phyloP scores from a whole-genome alignment of 2,113 vertebrate genomes.

The Struthio camelus region DNA sequence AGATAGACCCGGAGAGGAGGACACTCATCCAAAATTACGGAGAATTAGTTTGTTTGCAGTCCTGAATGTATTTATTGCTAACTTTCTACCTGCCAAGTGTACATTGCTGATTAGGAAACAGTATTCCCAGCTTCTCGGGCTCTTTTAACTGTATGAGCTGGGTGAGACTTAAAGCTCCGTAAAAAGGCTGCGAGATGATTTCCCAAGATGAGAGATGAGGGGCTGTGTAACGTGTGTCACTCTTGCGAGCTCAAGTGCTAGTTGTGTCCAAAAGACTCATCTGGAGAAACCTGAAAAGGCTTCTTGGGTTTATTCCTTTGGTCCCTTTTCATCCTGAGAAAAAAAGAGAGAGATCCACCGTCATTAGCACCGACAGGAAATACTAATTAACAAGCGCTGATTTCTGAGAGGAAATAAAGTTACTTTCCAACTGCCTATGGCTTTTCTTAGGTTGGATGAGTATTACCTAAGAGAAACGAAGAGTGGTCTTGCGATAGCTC shows the following conservation, averaged over 20 bases:
- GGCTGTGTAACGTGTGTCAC: neutral
- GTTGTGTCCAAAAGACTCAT: neutral
- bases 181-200: neutral
- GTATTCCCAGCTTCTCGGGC: neutral
- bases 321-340: neutral
- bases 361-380: neutral
- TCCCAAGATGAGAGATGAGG: neutral
- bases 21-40: neutral
- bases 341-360: neutral
- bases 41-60: neutral
- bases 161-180: neutral
- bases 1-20: neutral
- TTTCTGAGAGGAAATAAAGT: neutral
- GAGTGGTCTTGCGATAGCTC: neutral
- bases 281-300: neutral
- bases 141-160: neutral
- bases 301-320: neutral
- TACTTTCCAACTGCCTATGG: neutral
- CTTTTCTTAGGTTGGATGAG: neutral
- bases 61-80: neutral
- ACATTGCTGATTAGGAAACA: neutral
- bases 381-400: neutral
- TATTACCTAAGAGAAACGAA: neutral
- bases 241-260: neutral
- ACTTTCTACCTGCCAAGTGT: neutral